A percentile compares a stretch with the other conserved stretches of the same genome.
Evolutionary conservation across 2,888 invertebrate species (phyloP).

Genomic region (Eledone cirrhosa): DNA sequence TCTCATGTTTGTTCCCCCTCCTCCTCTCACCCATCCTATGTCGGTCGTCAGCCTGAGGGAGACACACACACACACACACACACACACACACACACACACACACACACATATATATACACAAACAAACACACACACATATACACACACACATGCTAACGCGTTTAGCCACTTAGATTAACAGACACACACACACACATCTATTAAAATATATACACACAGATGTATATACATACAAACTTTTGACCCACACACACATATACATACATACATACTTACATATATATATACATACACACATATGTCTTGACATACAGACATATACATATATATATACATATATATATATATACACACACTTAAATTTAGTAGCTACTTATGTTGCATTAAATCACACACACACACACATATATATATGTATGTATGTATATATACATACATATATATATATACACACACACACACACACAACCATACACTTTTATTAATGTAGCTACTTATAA

Average conservation of each 20-base stretch:
- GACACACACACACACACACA: neutral
- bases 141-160: neutral
- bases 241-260: no score
- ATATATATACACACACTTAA: neutral
- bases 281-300: neutral
- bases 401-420: constrained; percentile 2
- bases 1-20: no score
- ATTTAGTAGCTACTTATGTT: no score
- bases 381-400: neutral
- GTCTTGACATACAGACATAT: neutral
- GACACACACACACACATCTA: no score
- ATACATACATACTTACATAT: no score
- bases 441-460: no score
- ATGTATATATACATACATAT: neutral
- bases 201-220: no score
- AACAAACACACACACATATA: neutral
- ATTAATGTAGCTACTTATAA: no score
- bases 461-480: no score
- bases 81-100: neutral
- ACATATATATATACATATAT: constrained; percentile 1
- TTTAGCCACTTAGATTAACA: neutral
- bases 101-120: neutral
- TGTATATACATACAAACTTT: no score
- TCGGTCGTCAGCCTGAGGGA: no score
- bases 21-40: no score